phyloP scores from a whole-genome alignment of 1,140 invertebrate genomes.

The Drosophila kohkoa region DNA sequence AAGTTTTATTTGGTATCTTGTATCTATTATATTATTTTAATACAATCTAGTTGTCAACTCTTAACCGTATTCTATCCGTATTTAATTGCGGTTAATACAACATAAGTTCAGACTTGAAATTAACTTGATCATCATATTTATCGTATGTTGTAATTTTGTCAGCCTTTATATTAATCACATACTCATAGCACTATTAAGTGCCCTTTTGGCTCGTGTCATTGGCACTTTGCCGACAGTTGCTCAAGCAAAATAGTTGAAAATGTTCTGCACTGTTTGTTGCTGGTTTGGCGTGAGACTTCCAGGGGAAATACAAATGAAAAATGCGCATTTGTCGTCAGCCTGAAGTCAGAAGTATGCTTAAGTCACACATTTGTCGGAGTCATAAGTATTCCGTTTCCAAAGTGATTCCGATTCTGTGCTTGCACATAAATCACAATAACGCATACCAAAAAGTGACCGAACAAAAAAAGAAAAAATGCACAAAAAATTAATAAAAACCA shows the following conservation, averaged over 20 bases:
- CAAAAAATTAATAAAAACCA: conserved; percentile 3
- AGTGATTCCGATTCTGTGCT: conserved; percentile 15
- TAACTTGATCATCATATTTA: no score
- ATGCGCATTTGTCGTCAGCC: conserved; percentile 30
- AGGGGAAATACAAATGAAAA: conserved; percentile 9
- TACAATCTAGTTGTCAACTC: no score
- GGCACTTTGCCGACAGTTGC: background rate
- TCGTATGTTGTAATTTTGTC: no score
- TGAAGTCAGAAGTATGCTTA: background rate
- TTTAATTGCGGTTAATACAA: no score
- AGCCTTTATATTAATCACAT: no score
- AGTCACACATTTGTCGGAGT: conserved; percentile 24
- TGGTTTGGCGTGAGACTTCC: background rate
- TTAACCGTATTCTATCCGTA: no score
- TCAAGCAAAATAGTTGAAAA: conserved; percentile 4
- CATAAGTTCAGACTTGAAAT: no score
- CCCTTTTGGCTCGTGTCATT: conserved; percentile 11
- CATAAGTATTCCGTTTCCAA: conserved; percentile 2
- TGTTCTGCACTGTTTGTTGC: conserved; percentile 33
- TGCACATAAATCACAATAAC: conserved; percentile 55
- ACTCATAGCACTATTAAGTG: background rate
- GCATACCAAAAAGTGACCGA: conserved; percentile 38
- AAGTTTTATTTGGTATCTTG: no score
- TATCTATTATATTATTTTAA: no score
- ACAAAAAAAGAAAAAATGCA: conserved; percentile 24